Conservation (phyloP, 2,113 vertebrate genomes). For the Australoheros scitulus region DNA sequence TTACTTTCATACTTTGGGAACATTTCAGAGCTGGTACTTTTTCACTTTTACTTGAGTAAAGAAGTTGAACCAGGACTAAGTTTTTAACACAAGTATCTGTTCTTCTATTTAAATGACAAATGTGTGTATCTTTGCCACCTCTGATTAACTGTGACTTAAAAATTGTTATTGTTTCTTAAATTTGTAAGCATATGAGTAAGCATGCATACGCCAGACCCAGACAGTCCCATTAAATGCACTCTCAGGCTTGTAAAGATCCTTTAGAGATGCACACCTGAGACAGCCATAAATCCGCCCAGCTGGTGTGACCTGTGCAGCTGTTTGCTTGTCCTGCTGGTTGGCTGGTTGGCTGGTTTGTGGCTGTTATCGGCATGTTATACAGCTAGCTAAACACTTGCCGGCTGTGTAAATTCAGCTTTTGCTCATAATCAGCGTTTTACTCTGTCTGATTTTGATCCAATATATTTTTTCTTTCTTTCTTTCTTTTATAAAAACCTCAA, state of each 20-base stretch:
- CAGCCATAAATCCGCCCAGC: conserved; percentile 37
- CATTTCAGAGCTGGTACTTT: neutral
- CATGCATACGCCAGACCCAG: neutral
- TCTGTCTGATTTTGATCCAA: neutral
- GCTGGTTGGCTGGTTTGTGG: neutral
- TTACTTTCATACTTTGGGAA: neutral
- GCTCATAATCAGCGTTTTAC: no score
- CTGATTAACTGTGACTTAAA: neutral
- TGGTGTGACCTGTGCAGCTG: conserved; percentile 29
- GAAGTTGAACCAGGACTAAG: neutral
- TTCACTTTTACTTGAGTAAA: neutral
- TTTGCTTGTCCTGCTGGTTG: conserved; percentile 1
- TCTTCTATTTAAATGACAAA: neutral
- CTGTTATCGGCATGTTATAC: neutral
- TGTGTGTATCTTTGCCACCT: neutral
- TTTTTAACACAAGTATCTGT: neutral
- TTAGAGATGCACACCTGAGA: conserved; percentile 57
- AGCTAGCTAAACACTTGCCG: neutral
- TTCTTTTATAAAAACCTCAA: neutral
- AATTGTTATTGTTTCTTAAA: neutral
- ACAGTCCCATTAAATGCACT: conserved; percentile 56
- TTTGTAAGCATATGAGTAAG: neutral
- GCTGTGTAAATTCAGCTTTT: no score
- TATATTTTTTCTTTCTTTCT: neutral
- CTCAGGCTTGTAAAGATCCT: conserved; percentile 9